Conservation (phyloP, 2,797 vertebrate genomes). For the Amazona finschi region DNA sequence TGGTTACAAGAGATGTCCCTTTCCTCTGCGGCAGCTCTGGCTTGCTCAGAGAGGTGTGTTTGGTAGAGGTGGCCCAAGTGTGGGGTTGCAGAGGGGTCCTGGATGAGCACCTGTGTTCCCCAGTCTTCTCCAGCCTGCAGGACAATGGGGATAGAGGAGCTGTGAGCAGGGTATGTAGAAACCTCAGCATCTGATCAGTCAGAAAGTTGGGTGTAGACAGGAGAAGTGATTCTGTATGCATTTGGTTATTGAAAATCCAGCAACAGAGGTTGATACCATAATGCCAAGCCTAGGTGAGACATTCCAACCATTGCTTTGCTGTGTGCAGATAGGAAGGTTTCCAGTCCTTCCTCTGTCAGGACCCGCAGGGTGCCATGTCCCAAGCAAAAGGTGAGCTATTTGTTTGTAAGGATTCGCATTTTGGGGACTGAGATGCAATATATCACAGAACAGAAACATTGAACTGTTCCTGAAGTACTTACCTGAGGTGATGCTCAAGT, state of each 20-base stretch:
- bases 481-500: neutral
- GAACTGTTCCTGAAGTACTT: neutral
- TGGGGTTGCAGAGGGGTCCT: neutral
- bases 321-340: neutral
- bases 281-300: neutral
- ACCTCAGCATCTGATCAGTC: neutral
- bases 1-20: neutral
- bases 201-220: neutral
- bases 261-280: neutral
- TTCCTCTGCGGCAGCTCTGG: neutral
- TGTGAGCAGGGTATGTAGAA: neutral
- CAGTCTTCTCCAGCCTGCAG: neutral
- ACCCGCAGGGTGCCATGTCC: neutral
- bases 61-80: neutral
- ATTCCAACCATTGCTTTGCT: neutral
- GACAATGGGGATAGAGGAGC: neutral
- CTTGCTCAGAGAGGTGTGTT: neutral
- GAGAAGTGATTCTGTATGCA: neutral
- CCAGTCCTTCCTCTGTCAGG: neutral
- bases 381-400: neutral
- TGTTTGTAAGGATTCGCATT: neutral
- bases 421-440: neutral
- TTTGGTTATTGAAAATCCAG: neutral
- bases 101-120: accelerated
- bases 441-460: neutral